These are phyloP conservation scores for Scaptomyza tumidula DNA, from an alignment of 2,888 invertebrate genomes.

Conservation along the genomic window DNA sequence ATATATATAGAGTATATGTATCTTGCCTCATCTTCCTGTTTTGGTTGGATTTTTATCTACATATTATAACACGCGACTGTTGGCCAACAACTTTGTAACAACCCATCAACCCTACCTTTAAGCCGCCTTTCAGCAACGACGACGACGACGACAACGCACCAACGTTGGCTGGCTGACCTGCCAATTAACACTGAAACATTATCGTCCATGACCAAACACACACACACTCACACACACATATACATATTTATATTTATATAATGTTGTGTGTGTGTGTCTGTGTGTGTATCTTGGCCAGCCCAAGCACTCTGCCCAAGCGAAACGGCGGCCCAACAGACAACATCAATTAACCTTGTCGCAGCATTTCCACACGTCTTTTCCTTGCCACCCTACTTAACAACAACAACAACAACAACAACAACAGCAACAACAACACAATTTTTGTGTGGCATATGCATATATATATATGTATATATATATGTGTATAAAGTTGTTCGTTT, in stretches of 20 bases:
- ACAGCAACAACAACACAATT: not conserved
- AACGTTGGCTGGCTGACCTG: conserved; percentile 24
- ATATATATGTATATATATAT: not conserved
- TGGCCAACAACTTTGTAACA: not conserved
- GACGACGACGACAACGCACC: not conserved
- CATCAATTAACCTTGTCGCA: conserved; percentile 61
- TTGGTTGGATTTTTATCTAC: conserved; percentile 31
- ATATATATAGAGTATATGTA: conserved; percentile 1
- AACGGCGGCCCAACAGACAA: conserved; percentile 53
- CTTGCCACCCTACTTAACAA: not conserved
- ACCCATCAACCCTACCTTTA: not conserved
- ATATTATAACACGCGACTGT: conserved; percentile 24
- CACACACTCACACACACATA: not conserved
- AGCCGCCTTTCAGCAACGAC: too few relatives aligned
- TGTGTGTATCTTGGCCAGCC: conserved; percentile 23
- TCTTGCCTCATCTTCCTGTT: not conserved
- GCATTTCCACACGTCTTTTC: conserved; percentile 38
- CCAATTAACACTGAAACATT: conserved; percentile 63
- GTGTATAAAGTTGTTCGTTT: not conserved
- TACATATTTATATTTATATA: too few relatives aligned
- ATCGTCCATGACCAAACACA: conserved; percentile 31
- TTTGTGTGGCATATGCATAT: not conserved
- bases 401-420: not conserved
- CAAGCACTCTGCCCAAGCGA: conserved; percentile 53
- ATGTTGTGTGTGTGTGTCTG: not conserved